Conservation (phyloP, 2,113 vertebrate species). For the Phrynocephalus versicolor region DNA sequence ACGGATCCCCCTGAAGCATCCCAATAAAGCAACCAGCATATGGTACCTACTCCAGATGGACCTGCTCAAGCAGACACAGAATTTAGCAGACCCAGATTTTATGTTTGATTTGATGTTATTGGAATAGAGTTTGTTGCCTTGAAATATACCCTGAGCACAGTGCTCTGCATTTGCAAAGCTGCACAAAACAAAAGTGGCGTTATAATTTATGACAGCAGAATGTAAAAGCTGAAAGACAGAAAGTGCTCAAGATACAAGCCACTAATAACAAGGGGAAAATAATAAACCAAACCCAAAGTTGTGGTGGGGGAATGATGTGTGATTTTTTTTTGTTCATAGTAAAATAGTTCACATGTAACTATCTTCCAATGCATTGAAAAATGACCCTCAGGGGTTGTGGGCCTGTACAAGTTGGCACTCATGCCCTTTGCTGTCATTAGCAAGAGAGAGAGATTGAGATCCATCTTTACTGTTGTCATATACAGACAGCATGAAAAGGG, state of each 20-base stretch:
- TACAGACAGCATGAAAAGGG: background rate
- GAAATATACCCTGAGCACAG: slow-evolving; percentile 49
- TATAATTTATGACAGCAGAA: slow-evolving; percentile 27
- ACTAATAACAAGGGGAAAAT: slow-evolving; percentile 38
- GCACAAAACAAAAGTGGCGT: slow-evolving; percentile 38
- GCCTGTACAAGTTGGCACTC: background rate
- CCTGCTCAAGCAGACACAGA: slow-evolving; percentile 56
- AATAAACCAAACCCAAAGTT: background rate
- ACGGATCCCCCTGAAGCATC: slow-evolving; percentile 67
- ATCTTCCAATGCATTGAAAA: background rate
- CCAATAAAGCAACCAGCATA: slow-evolving; percentile 68
- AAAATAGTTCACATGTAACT: background rate
- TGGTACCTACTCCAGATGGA: slow-evolving; percentile 63
- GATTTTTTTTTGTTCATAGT: slow-evolving; percentile 29
- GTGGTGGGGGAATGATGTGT: background rate
- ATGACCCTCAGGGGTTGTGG: background rate
- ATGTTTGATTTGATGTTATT: slow-evolving; percentile 59
- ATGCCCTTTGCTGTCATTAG: no score
- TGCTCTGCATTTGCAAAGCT: slow-evolving; percentile 30
- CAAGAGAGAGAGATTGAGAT: background rate
- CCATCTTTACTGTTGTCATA: background rate
- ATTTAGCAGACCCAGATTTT: slow-evolving; percentile 57
- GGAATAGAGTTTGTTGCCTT: slow-evolving; percentile 54
- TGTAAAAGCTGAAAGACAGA: slow-evolving; percentile 33
- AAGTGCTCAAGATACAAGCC: slow-evolving; percentile 42